Conservation (phyloP, 2,113 vertebrate species). For the Cebidichthys violaceus region DNA sequence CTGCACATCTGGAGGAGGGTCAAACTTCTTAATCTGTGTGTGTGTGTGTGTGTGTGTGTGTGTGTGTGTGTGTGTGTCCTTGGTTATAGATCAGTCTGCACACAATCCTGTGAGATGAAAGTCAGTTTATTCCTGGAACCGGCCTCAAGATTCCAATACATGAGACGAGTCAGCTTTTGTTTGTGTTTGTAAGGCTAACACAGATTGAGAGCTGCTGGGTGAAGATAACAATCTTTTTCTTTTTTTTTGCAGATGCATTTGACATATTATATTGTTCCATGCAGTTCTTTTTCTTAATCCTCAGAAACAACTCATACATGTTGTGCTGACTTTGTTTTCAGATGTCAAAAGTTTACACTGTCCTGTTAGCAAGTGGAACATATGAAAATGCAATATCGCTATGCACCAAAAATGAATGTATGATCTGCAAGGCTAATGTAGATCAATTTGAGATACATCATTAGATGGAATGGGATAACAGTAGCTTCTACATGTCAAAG, state of each 20-base stretch:
- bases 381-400: neutral
- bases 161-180: slow-evolving; percentile 8
- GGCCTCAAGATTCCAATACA: neutral
- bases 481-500: neutral
- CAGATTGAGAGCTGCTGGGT: neutral
- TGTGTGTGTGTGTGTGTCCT: slow-evolving; percentile 22
- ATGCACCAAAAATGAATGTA: neutral
- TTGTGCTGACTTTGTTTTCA: neutral
- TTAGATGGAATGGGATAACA: neutral
- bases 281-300: neutral
- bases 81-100: slow-evolving; percentile 25
- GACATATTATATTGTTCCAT: neutral
- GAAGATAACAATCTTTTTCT: slow-evolving; percentile 3
- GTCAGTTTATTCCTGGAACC: slow-evolving; percentile 21
- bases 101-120: slow-evolving; percentile 36
- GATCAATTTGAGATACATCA: neutral
- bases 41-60: too few relatives aligned
- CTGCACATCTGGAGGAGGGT: slow-evolving; percentile 46
- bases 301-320: neutral
- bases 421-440: neutral
- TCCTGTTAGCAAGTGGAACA: neutral
- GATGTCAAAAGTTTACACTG: neutral
- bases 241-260: neutral
- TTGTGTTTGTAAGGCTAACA: slow-evolving; percentile 9
- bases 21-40: slow-evolving; percentile 18